Evolutionary conservation across 2,113 vertebrate species (phyloP).

Genomic region (Microtus richardsoni): DNA sequence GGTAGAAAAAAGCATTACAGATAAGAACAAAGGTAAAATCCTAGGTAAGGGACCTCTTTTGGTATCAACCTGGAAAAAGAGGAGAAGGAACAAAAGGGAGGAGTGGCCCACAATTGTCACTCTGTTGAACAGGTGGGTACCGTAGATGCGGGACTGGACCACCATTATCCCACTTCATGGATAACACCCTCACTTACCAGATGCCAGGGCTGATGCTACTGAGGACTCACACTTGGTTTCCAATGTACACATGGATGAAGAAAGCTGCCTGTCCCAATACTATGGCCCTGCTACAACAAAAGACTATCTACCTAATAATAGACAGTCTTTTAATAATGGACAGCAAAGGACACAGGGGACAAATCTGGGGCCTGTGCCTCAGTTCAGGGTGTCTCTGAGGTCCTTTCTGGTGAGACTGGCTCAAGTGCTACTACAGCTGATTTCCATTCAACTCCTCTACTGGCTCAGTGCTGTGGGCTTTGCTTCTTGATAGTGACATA

Average conservation of each 20-base stretch:
- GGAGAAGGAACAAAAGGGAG: not conserved
- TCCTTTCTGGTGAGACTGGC: no score
- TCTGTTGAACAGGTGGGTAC: fast-evolving
- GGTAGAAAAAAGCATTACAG: not conserved
- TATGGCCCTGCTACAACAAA: no score
- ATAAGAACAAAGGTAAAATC: not conserved
- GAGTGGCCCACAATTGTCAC: not conserved
- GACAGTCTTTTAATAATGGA: not conserved
- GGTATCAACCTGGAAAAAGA: not conserved
- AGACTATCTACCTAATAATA: not conserved
- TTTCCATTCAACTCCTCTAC: not conserved
- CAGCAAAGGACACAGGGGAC: not conserved
- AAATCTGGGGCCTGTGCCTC: not conserved
- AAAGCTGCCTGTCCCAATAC: not conserved
- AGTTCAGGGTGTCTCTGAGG: not conserved
- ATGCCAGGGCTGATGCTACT: not conserved
- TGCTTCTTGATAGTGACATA: not conserved
- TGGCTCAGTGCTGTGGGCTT: not conserved
- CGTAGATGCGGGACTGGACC: fast-evolving
- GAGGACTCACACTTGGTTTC: not conserved
- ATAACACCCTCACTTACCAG: not conserved
- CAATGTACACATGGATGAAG: not conserved
- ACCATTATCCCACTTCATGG: not conserved
- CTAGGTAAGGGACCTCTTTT: no score
- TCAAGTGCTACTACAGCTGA: not conserved